Conservation (phyloP, 1,140 invertebrate genomes). For the Proctacanthus coquilletti region DNA sequence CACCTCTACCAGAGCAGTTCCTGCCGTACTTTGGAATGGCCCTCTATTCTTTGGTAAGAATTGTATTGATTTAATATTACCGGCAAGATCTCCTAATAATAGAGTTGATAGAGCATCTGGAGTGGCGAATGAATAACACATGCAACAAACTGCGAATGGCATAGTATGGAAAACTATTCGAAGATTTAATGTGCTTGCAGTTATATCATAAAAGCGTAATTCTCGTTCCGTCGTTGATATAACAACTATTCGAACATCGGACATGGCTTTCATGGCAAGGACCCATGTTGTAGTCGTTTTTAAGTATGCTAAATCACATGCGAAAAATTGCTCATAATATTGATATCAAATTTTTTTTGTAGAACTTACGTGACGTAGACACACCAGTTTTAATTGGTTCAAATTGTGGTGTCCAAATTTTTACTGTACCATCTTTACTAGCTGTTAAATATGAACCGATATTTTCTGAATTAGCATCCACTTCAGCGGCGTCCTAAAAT, state of each 20-base stretch:
- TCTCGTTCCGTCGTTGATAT: slow-evolving; percentile 50
- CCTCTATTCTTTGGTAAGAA: slow-evolving; percentile 41
- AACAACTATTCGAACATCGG: slow-evolving; percentile 51
- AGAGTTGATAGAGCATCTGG: slow-evolving; percentile 39
- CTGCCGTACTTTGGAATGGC: slow-evolving; percentile 45
- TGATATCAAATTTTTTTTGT: no score
- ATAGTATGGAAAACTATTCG: slow-evolving; percentile 41
- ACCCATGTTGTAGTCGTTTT: slow-evolving; percentile 44
- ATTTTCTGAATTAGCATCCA: slow-evolving; percentile 17
- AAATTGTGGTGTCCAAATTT: slow-evolving; percentile 52
- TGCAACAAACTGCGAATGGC: slow-evolving; percentile 33
- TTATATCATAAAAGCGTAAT: slow-evolving; percentile 54
- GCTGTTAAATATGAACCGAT: slow-evolving; percentile 48
- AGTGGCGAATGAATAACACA: slow-evolving; percentile 46
- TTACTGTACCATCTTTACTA: slow-evolving; percentile 49
- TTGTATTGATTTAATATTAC: slow-evolving; percentile 41
- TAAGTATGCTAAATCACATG: slow-evolving; percentile 31
- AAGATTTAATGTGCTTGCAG: slow-evolving; percentile 48
- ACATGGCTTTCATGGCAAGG: slow-evolving; percentile 45
- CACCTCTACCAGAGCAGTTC: slow-evolving; percentile 36
- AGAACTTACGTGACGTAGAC: slow-evolving; percentile 42
- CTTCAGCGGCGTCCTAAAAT: background rate
- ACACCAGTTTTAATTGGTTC: slow-evolving; percentile 37
- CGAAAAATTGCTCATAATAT: no score
- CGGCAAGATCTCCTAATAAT: slow-evolving; percentile 47